Evolutionary conservation across 2,888 invertebrate species (phyloP).

Genomic region (Pseudeuparius sepicola): DNA sequence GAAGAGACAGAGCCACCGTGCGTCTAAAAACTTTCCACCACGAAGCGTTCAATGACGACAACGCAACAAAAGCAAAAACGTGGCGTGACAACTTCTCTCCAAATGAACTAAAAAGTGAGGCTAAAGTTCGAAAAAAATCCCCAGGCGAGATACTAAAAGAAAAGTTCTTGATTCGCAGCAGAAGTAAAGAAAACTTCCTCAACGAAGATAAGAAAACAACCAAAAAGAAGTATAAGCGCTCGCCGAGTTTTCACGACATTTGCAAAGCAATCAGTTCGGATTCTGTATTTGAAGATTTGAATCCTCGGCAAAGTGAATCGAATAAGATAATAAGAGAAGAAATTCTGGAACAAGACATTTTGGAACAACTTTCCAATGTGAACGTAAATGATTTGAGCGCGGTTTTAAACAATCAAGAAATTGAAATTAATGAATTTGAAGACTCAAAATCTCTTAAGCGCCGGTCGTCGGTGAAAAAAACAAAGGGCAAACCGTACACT

Average conservation of each 20-base stretch:
- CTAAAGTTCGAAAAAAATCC: slow-evolving; percentile 39
- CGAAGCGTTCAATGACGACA: slow-evolving; percentile 29
- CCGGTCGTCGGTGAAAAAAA: neutral
- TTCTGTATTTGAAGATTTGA: slow-evolving; percentile 43
- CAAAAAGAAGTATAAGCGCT: slow-evolving; percentile 24
- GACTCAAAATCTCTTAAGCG: no score
- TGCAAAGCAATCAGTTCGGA: slow-evolving; percentile 46
- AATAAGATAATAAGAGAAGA: slow-evolving; percentile 49
- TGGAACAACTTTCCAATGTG: neutral
- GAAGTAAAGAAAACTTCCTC: slow-evolving; percentile 42
- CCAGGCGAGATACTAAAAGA: slow-evolving; percentile 63
- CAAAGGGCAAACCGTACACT: neutral
- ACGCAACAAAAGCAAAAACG: slow-evolving; percentile 29
- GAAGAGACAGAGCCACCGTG: slow-evolving; percentile 64
- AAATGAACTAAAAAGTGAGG: slow-evolving; percentile 41
- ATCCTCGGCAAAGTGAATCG: slow-evolving; percentile 48
- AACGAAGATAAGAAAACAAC: slow-evolving; percentile 28
- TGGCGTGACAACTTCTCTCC: slow-evolving; percentile 56
- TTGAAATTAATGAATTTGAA: neutral
- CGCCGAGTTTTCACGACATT: slow-evolving; percentile 46
- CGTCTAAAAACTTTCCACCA: slow-evolving; percentile 55
- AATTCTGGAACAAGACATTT: slow-evolving; percentile 43
- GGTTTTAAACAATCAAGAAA: neutral
- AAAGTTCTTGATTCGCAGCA: slow-evolving; percentile 59
- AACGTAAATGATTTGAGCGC: no score